Evolutionary conservation across 2,113 vertebrate species (phyloP).

Genomic region (Ophthalmolycus amberensis): DNA sequence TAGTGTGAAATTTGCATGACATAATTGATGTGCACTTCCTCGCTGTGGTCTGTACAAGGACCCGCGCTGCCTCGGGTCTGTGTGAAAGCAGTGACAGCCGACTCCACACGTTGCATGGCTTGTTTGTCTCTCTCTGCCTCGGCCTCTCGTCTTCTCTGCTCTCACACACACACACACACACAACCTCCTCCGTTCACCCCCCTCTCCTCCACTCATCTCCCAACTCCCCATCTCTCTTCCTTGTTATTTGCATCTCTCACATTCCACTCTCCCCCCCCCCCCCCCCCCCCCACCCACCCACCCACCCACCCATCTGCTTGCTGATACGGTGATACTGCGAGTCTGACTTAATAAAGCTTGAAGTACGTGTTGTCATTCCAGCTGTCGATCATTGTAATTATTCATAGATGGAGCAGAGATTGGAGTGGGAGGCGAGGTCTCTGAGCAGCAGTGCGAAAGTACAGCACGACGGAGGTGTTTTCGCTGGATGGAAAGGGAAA

Average conservation of each 20-base stretch:
- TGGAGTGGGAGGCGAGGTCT: slow-evolving; percentile 76
- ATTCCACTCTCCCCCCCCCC: background rate
- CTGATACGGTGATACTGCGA: slow-evolving; percentile 68
- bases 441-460: slow-evolving; percentile 56
- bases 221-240: slow-evolving; percentile 47
- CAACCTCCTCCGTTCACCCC: slow-evolving; percentile 14
- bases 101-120: slow-evolving; percentile 6
- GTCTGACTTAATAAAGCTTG: slow-evolving; percentile 81
- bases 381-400: slow-evolving; percentile 81
- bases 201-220: slow-evolving; percentile 24
- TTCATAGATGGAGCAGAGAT: slow-evolving; percentile 77
- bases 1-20: slow-evolving; percentile 54
- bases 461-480: slow-evolving; percentile 50
- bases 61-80: slow-evolving; percentile 15
- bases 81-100: background rate
- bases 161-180: background rate
- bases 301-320: slow-evolving; percentile 57
- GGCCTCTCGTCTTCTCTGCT: slow-evolving; percentile 4
- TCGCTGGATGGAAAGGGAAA: slow-evolving; percentile 36
- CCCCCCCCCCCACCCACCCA: slow-evolving; percentile 12
- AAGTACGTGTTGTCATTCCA: slow-evolving; percentile 79
- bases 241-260: slow-evolving; percentile 61
- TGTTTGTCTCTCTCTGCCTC: slow-evolving; percentile 26
- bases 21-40: slow-evolving; percentile 51
- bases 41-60: slow-evolving; percentile 35